Evolutionary conservation across 2,797 vertebrate genomes (phyloP).

Genomic region (Cuniculus paca): DNA sequence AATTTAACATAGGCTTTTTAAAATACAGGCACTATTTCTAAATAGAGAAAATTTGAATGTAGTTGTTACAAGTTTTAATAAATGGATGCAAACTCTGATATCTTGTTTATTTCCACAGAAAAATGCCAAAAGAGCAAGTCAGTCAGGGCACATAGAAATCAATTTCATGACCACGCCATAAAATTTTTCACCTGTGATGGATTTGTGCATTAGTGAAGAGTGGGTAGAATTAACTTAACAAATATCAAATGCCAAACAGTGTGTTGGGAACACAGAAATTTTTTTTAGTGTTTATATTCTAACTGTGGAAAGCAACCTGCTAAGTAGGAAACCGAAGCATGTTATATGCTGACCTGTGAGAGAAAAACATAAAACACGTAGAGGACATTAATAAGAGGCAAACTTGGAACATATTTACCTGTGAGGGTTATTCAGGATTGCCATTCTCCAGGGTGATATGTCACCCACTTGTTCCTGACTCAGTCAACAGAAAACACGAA

Average conservation of each 20-base stretch:
- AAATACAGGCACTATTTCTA: neutral
- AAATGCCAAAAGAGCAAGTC: neutral
- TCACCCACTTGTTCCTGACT: neutral
- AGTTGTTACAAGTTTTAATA: neutral
- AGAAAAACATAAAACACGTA: neutral
- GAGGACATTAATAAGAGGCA: neutral
- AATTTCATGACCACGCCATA: neutral
- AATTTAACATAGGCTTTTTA: neutral
- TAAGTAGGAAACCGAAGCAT: neutral
- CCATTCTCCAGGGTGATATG: accelerated
- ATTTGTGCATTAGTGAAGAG: neutral
- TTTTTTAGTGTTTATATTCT: neutral
- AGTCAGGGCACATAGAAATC: neutral
- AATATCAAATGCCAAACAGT: neutral
- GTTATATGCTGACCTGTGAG: neutral
- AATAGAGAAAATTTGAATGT: neutral
- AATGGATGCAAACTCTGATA: neutral
- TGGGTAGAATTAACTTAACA: neutral
- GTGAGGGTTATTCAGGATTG: neutral
- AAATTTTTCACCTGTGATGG: neutral
- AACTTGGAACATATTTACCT: neutral
- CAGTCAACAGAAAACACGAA: neutral
- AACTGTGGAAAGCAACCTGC: neutral
- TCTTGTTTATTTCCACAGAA: neutral
- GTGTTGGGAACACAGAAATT: neutral